Conservation (phyloP, 2,113 vertebrate species). For the Puntigrus tetrazona region DNA sequence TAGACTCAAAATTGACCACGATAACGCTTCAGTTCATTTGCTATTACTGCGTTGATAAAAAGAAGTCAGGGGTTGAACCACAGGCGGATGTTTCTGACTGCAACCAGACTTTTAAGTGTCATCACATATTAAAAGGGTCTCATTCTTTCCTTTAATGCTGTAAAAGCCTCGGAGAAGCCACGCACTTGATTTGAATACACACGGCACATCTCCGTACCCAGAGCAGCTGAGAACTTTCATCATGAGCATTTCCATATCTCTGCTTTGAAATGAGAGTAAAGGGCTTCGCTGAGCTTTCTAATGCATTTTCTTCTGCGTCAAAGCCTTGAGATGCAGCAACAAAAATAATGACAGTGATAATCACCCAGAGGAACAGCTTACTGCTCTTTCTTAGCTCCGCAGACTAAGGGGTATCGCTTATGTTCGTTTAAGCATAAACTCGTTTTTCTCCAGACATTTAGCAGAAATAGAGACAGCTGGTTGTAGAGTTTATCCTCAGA, state of each 20-base stretch:
- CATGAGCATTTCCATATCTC: constrained; percentile 8
- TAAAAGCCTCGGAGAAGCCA: constrained; percentile 10
- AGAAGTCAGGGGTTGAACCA: background rate
- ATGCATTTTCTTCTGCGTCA: background rate
- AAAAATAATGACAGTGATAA: constrained; percentile 16
- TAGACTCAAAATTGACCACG: background rate
- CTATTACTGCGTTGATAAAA: background rate
- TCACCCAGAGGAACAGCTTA: background rate
- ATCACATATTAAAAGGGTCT: background rate
- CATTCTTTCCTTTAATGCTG: background rate
- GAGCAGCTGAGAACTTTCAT: constrained; percentile 18
- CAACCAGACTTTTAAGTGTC: background rate
- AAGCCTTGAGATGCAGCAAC: background rate
- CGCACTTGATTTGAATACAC: background rate
- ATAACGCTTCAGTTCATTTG: background rate
- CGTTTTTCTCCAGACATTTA: background rate
- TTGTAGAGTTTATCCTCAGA: background rate
- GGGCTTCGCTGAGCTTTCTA: background rate
- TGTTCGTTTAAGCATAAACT: background rate
- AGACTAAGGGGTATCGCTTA: background rate
- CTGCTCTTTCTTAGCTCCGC: background rate
- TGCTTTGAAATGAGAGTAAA: constrained; percentile 1
- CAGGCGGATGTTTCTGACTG: background rate
- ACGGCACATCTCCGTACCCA: background rate
- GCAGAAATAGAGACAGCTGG: background rate